Evolutionary conservation across 37 sponge, comb jelly and placozoan species (phyloP).

Genomic region (Tethya wilhelma): DNA sequence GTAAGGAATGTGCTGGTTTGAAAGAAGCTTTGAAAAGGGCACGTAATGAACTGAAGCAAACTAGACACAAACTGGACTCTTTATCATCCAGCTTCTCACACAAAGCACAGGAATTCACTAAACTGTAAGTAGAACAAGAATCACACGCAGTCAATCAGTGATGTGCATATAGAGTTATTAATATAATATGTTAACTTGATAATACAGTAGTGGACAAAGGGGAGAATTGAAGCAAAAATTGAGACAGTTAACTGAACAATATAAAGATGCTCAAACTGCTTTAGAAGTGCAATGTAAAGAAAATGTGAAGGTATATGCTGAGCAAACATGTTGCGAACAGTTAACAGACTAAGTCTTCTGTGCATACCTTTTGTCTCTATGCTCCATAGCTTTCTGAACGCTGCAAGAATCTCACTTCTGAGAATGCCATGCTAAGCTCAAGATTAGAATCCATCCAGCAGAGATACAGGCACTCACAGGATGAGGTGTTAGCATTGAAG

Average conservation of each 20-base stretch:
- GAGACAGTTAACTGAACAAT: not conserved
- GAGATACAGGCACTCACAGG: not conserved
- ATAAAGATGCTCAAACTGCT: not conserved
- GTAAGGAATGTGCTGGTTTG: not conserved
- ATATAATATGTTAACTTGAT: not conserved
- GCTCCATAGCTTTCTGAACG: not conserved
- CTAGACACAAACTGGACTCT: not conserved
- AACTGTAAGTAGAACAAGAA: too few species aligned
- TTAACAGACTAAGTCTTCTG: too few species aligned
- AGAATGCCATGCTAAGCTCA: not conserved
- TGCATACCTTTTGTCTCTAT: too few species aligned
- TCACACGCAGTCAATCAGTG: too few species aligned
- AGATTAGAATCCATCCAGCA: not conserved
- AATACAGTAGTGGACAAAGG: not conserved
- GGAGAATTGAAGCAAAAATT: conserved; percentile 9
- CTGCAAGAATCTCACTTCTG: not conserved
- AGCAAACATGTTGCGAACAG: too few species aligned
- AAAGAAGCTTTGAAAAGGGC: not conserved
- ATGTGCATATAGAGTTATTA: not conserved
- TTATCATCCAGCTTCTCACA: not conserved
- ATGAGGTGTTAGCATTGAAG: conserved; percentile 26
- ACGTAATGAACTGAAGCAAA: not conserved
- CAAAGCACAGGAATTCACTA: not conserved
- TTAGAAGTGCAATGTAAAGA: conserved; percentile 17
- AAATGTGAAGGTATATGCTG: conserved; percentile 35